phyloP scores from a whole-genome alignment of 1,140 invertebrate genomes.

The Pogonognathellus flavescens region DNA sequence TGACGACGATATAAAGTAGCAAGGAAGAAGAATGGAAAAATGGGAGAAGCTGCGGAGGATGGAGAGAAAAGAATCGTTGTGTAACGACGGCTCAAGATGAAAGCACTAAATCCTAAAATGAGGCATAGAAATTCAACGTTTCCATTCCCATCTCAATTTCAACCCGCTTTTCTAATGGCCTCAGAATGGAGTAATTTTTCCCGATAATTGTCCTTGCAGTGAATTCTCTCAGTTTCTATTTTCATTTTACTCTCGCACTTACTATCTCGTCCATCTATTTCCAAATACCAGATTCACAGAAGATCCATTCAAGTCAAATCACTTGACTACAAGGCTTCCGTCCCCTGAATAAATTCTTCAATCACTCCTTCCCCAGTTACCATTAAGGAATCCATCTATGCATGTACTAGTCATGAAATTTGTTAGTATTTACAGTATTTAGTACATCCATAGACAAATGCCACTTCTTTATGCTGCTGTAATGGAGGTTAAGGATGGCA shows the following conservation, averaged over 20 bases:
- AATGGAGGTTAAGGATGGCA: too few species aligned
- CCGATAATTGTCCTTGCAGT: constrained; percentile 46
- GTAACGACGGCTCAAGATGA: constrained; percentile 17
- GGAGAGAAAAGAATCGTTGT: neutral
- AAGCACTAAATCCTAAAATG: constrained; percentile 31
- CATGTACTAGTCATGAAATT: neutral
- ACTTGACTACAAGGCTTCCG: neutral
- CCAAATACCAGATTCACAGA: neutral
- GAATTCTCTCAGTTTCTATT: neutral
- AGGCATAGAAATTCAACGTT: constrained; percentile 18
- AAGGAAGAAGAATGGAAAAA: neutral
- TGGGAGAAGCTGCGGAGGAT: neutral
- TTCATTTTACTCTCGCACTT: neutral
- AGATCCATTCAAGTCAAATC: neutral
- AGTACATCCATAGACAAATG: neutral
- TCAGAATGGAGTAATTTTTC: constrained; percentile 48
- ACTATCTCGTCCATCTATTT: neutral
- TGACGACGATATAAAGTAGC: neutral
- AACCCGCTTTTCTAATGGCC: constrained; percentile 36
- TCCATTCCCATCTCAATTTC: constrained; percentile 5
- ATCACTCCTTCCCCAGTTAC: too few species aligned
- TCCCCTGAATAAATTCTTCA: neutral
- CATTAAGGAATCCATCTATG: too few species aligned
- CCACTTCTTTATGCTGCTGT: too few species aligned
- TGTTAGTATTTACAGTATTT: neutral